phyloP scores from a whole-genome alignment of 2,888 invertebrate species.

The Ectemnius cavifrons region DNA sequence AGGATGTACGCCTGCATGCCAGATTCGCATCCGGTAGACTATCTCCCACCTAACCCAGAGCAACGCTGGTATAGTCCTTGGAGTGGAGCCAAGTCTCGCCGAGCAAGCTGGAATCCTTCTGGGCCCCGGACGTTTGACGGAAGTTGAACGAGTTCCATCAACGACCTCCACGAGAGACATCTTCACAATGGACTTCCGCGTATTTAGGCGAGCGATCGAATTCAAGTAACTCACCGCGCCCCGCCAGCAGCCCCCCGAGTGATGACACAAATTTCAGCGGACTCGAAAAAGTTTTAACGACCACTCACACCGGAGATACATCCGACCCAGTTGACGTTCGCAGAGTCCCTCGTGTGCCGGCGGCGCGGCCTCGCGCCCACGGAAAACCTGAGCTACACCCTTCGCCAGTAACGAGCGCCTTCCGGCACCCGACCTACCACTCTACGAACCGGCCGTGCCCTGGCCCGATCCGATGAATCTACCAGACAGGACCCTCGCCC shows the following conservation, averaged over 20 bases:
- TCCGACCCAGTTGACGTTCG: not conserved
- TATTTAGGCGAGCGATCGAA: not conserved
- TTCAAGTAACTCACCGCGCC: too few species aligned
- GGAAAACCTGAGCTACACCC: slow-evolving; percentile 30
- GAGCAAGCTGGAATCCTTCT: slow-evolving; percentile 20
- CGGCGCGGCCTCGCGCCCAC: not conserved
- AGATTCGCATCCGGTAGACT: slow-evolving; percentile 35
- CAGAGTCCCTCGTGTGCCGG: slow-evolving; percentile 9
- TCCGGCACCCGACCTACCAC: slow-evolving; percentile 17
- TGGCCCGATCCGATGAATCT: too few species aligned
- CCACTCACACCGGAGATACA: too few species aligned
- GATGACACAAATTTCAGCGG: too few species aligned
- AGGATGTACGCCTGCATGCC: slow-evolving; percentile 14
- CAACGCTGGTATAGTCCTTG: slow-evolving; percentile 23
- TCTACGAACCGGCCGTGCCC: not conserved
- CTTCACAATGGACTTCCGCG: not conserved
- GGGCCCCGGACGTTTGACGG: slow-evolving; percentile 16
- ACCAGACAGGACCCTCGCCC: too few species aligned
- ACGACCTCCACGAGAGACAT: not conserved
- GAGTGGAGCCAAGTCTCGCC: slow-evolving; percentile 32
- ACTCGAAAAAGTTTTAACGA: too few species aligned
- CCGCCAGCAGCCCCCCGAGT: too few species aligned
- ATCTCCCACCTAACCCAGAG: slow-evolving; percentile 32
- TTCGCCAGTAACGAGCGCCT: slow-evolving; percentile 34
- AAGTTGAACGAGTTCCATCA: slow-evolving; percentile 18